Conservation (phyloP, 2,797 vertebrate genomes). For the Cynopterus sphinx region DNA sequence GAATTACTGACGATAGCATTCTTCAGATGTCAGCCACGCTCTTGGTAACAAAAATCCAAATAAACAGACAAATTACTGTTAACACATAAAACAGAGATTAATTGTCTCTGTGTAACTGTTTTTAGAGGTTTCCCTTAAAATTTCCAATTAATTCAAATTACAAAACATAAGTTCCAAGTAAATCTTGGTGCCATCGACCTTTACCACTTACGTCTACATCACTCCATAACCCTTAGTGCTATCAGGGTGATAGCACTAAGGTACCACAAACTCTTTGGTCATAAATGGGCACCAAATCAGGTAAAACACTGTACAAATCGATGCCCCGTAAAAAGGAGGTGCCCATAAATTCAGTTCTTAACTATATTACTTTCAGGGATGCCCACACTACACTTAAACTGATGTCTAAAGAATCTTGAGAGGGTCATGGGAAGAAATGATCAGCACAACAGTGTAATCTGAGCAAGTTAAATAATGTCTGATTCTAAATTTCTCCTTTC, state of each 20-base stretch:
- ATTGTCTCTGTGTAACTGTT: neutral
- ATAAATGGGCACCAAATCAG: neutral
- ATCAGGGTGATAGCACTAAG: neutral
- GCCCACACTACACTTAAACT: neutral
- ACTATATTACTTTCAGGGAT: neutral
- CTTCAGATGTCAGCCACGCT: neutral
- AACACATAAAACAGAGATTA: neutral
- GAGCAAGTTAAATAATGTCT: neutral
- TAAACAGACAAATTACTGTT: neutral
- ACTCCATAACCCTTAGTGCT: neutral
- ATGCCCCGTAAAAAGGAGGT: neutral
- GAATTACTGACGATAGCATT: neutral
- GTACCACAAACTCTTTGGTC: neutral
- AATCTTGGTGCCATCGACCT: neutral
- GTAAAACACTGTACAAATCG: neutral
- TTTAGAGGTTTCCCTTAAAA: neutral
- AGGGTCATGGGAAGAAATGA: accelerated
- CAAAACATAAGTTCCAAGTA: neutral
- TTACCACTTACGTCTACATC: neutral
- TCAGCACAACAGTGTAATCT: neutral
- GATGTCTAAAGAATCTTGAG: neutral
- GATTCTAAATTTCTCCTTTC: neutral
- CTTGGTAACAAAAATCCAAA: neutral
- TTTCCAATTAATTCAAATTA: neutral
- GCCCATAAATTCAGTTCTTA: neutral